Percentiles rank a stretch among this genome's conserved stretches.
phyloP scores from a whole-genome alignment of 2,797 vertebrate species.

The Argentina silus region DNA sequence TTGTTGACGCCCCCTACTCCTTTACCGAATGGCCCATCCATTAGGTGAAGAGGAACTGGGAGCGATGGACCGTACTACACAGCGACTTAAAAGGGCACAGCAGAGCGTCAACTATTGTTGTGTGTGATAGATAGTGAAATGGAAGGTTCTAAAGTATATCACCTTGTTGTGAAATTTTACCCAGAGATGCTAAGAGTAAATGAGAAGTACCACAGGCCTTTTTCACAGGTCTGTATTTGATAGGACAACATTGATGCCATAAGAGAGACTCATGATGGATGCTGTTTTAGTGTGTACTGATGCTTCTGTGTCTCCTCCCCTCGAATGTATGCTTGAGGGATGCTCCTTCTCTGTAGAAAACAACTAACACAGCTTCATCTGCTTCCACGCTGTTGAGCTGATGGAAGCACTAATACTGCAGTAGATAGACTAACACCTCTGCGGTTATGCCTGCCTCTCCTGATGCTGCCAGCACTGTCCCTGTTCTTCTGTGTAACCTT shows the following conservation, averaged over 20 bases:
- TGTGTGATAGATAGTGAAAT: conserved; percentile 13
- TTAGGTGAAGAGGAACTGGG: conserved; percentile 30
- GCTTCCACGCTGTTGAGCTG: conserved; percentile 14
- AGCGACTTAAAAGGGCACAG: neutral
- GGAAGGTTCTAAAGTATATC: neutral
- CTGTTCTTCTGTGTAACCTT: conserved; percentile 24
- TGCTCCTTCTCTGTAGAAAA: conserved; percentile 33
- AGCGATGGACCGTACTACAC: conserved; percentile 16
- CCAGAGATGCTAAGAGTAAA: neutral
- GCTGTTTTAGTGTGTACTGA: conserved; percentile 24
- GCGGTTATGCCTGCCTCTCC: conserved; percentile 15
- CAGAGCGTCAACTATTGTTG: conserved; percentile 17
- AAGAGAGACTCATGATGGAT: conserved; percentile 1
- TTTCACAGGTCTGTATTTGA: neutral
- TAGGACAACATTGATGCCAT: neutral
- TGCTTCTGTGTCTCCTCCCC: conserved; percentile 15
- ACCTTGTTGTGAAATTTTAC: neutral
- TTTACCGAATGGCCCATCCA: conserved; percentile 23
- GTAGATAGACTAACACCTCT: conserved; percentile 22
- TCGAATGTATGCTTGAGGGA: conserved; percentile 7
- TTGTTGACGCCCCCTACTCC: conserved; percentile 21
- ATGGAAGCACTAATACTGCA: conserved; percentile 35
- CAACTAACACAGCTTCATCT: conserved; percentile 21
- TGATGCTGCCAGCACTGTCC: conserved; percentile 29
- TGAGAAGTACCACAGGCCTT: neutral